Conservation (phyloP, 2,797 vertebrate species). For the Alauda arvensis region DNA sequence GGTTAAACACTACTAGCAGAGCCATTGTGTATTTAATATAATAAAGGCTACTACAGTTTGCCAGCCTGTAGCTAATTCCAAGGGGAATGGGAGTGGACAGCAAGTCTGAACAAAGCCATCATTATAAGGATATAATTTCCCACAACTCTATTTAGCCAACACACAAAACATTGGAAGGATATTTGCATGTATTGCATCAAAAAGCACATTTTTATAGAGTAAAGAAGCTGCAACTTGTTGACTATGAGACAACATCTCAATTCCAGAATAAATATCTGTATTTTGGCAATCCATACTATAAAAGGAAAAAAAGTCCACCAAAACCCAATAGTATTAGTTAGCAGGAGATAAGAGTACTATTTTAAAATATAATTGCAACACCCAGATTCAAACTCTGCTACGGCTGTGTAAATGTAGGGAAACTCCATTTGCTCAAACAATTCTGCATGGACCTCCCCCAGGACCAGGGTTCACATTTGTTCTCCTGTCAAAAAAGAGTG, state of each 20-base stretch:
- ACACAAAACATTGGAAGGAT: background rate
- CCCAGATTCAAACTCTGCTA: background rate
- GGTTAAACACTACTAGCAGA: conserved; percentile 4
- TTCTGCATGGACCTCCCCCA: background rate
- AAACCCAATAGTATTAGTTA: background rate
- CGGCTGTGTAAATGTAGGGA: background rate
- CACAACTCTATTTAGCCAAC: conserved; percentile 39
- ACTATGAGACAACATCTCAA: background rate
- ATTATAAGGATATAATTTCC: conserved; percentile 50
- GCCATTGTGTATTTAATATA: background rate
- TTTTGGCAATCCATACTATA: background rate
- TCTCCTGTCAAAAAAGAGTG: background rate
- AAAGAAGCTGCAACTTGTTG: background rate
- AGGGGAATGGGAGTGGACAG: conserved; percentile 39
- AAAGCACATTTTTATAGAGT: background rate
- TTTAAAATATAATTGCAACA: background rate
- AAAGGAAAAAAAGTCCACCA: background rate
- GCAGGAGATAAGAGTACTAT: background rate
- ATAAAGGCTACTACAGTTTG: conserved; percentile 22
- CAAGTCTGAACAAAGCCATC: conserved; percentile 60
- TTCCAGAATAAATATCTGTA: background rate
- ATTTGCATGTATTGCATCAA: background rate
- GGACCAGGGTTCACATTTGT: background rate
- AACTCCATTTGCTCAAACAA: background rate
- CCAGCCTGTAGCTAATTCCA: conserved; percentile 33